phyloP scores from a whole-genome alignment of 2,113 vertebrate genomes.

The Australoheros scitulus region DNA sequence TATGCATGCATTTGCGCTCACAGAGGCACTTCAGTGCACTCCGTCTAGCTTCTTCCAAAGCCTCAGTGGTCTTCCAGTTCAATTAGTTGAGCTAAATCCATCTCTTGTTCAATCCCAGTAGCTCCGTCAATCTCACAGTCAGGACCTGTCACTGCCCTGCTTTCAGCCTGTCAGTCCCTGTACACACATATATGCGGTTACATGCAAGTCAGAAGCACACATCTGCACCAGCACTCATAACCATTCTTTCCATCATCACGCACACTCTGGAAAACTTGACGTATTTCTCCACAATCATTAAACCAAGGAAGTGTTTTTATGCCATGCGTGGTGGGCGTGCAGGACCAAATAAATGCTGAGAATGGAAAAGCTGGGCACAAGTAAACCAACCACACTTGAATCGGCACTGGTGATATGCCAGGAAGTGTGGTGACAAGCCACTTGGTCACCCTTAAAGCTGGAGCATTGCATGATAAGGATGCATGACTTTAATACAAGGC shows the following conservation, averaged over 20 bases:
- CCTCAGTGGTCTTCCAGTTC: conserved; percentile 62
- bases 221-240: background rate
- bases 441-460: background rate
- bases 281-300: background rate
- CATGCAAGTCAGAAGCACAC: conserved; percentile 24
- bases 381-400: background rate
- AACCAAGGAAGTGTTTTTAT: background rate
- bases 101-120: conserved; percentile 60
- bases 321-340: background rate
- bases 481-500: background rate
- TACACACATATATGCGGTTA: conserved; percentile 25
- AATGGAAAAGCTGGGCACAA: background rate
- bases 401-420: background rate
- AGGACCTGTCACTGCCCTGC: conserved; percentile 67
- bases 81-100: conserved; percentile 74
- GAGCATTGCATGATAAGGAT: background rate
- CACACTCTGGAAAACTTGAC: background rate
- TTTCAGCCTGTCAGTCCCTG: conserved; percentile 61
- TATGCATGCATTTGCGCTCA: background rate
- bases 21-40: background rate
- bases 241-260: background rate
- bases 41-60: conserved; percentile 49
- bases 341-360: background rate
- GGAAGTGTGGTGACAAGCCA: background rate
- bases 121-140: conserved; percentile 70